These are phyloP conservation scores for Clarias batrachus DNA, from an alignment of 2,113 vertebrate species.

Conservation along the genomic window DNA sequence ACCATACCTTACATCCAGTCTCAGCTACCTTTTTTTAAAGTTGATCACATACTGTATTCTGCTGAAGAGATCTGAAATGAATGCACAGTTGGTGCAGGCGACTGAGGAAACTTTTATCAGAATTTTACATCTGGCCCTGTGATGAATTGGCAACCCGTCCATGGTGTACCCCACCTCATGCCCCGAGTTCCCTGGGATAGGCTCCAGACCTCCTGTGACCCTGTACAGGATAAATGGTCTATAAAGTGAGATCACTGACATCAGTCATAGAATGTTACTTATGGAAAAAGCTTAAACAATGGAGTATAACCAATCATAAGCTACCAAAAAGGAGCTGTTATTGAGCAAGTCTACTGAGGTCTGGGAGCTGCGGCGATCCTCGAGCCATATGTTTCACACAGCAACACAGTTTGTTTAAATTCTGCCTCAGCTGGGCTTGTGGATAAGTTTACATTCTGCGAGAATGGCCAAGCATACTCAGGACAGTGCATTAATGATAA, in stretches of 20 bases:
- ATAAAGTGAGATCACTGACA: too few relatives aligned
- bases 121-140: too few relatives aligned
- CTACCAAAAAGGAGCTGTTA: not conserved
- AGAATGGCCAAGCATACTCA: not conserved
- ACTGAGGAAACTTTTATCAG: not conserved
- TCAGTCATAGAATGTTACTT: not conserved
- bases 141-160: too few relatives aligned
- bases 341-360: not conserved
- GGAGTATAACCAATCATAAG: not conserved
- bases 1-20: not conserved
- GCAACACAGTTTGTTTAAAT: constrained; percentile 24
- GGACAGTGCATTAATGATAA: not conserved
- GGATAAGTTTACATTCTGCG: constrained; percentile 46
- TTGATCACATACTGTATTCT: not conserved
- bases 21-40: not conserved
- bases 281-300: not conserved
- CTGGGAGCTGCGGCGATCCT: constrained; percentile 1
- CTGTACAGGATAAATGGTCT: too few relatives aligned
- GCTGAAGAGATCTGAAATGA: not conserved
- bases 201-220: too few relatives aligned
- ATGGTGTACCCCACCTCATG: too few relatives aligned
- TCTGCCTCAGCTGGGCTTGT: not conserved
- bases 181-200: too few relatives aligned
- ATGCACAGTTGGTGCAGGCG: not conserved
- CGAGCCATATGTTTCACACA: constrained; percentile 24